These are phyloP conservation scores for Chloromyia formosa DNA, from an alignment of 2,888 invertebrate genomes.

Conservation along the genomic window DNA sequence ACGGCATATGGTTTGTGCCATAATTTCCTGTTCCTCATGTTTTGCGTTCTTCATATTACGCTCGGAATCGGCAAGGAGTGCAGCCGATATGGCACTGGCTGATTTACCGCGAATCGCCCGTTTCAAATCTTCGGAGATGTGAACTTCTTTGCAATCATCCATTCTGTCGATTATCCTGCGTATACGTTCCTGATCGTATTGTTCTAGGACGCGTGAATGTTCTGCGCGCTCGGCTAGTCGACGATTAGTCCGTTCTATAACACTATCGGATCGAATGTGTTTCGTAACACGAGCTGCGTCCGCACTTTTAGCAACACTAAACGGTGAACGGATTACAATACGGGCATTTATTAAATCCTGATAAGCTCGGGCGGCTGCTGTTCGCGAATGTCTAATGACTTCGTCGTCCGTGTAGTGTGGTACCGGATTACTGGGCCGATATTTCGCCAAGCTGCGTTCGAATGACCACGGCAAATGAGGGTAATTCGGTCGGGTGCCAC, in stretches of 20 bases:
- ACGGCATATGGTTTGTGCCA: constrained; percentile 57
- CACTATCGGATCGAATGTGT: constrained; percentile 64
- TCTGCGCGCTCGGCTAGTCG: constrained; percentile 63
- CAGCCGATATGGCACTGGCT: constrained; percentile 76
- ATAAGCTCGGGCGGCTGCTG: constrained; percentile 75
- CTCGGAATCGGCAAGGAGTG: constrained; percentile 70
- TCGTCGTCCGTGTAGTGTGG: constrained; percentile 75
- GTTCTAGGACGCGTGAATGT: constrained; percentile 71
- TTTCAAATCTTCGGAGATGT: constrained; percentile 66
- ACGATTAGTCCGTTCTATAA: constrained; percentile 63
- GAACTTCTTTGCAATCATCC: constrained; percentile 66
- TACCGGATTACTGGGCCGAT: constrained; percentile 72
- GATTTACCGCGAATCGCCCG: constrained; percentile 75
- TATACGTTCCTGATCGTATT: constrained; percentile 60
- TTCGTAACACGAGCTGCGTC: constrained; percentile 66
- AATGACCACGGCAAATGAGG: constrained; percentile 79
- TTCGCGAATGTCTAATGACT: constrained; percentile 71
- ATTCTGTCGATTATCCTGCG: constrained; percentile 61
- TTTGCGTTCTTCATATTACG: constrained; percentile 62
- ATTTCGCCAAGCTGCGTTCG: constrained; percentile 74
- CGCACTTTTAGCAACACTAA: constrained; percentile 66
- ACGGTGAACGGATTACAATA: constrained; percentile 62
- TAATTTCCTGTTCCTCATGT: constrained; percentile 58
- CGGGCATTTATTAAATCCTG: constrained; percentile 67
- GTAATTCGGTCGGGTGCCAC: constrained; percentile 58